Percentiles rank a stretch among this genome's conserved stretches.
Conservation (phyloP, 2,888 invertebrate genomes). For the Therioaphis trifolii region DNA sequence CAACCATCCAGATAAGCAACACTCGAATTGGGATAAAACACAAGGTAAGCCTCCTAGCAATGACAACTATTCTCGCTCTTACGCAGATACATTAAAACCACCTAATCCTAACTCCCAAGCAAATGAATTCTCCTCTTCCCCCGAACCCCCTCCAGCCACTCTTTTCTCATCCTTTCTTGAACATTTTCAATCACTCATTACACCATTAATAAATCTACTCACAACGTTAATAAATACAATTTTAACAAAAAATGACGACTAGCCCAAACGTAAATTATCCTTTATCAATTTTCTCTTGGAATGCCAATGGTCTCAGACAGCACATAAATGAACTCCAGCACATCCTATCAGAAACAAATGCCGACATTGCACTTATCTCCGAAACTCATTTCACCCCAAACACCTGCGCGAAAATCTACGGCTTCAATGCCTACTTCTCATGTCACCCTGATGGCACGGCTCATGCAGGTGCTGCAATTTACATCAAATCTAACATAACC, state of each 20-base stretch:
- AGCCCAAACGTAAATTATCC: neutral
- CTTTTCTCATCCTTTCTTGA: slow-evolving; percentile 1
- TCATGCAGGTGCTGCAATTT: slow-evolving; percentile 14
- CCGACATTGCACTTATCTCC: slow-evolving; percentile 18
- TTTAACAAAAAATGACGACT: slow-evolving; percentile 26
- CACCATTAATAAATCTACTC: slow-evolving; percentile 36
- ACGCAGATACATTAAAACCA: neutral
- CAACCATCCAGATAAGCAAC: neutral
- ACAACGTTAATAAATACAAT: slow-evolving; percentile 13
- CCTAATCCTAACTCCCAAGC: neutral
- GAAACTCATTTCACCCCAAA: slow-evolving; percentile 6
- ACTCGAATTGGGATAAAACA: neutral
- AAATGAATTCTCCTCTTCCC: neutral
- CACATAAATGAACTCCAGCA: slow-evolving; percentile 27
- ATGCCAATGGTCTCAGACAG: slow-evolving; percentile 25
- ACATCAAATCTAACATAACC: slow-evolving; percentile 22
- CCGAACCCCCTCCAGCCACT: neutral
- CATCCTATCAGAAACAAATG: slow-evolving; percentile 7
- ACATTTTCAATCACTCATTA: too few species aligned
- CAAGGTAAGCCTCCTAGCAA: slow-evolving; percentile 4
- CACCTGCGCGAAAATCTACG: slow-evolving; percentile 7
- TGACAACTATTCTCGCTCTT: neutral
- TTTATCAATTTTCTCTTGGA: slow-evolving; percentile 18
- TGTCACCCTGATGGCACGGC: slow-evolving; percentile 17
- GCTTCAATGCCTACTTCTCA: slow-evolving; percentile 11